These are phyloP conservation scores for Heptranchias perlo DNA, from an alignment of 2,113 vertebrate species.

Conservation along the genomic window DNA sequence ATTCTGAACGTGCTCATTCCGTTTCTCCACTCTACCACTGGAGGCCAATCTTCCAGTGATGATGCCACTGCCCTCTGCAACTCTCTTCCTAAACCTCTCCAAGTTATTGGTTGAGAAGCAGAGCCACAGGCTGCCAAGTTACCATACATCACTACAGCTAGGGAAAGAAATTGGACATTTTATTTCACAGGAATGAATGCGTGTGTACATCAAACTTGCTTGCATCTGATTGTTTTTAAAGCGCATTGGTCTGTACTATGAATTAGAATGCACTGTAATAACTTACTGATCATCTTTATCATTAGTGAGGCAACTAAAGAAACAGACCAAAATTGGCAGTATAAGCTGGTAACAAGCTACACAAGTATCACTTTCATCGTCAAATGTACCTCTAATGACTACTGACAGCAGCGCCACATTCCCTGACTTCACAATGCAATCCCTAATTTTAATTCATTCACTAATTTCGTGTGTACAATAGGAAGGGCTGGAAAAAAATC, in stretches of 20 bases:
- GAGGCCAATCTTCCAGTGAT: neutral
- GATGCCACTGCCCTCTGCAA: neutral
- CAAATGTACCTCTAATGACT: neutral
- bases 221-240: neutral
- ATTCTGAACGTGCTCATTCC: neutral
- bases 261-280: neutral
- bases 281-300: neutral
- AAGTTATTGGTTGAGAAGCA: neutral
- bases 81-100: neutral
- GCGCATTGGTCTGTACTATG: neutral
- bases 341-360: neutral
- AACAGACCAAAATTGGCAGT: neutral
- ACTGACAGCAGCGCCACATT: neutral
- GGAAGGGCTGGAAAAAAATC: neutral
- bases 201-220: neutral
- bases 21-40: neutral
- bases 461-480: neutral
- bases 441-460: neutral
- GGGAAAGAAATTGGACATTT: neutral
- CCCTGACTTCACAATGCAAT: neutral
- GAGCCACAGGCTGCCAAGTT: neutral
- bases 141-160: neutral
- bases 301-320: neutral
- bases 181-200: neutral
- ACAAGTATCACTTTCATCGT: neutral